Percentiles rank a stretch among this genome's conserved stretches.
phyloP scores from a whole-genome alignment of 2,888 invertebrate species.

The Perdita meconis region DNA sequence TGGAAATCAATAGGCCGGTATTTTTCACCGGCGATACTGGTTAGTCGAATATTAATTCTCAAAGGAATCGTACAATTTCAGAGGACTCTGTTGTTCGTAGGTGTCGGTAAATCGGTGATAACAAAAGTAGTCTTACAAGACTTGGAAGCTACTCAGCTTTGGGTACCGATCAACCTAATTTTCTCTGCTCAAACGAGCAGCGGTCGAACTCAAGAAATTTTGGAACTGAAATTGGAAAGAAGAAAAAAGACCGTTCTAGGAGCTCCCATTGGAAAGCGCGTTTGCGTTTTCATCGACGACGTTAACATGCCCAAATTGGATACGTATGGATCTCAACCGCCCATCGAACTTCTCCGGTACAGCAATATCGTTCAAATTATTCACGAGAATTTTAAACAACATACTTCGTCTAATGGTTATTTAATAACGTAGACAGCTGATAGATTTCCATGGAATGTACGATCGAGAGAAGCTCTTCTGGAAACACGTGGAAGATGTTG shows the following conservation, averaged over 20 bases:
- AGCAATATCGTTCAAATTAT: too few relatives aligned
- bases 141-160: constrained; percentile 87
- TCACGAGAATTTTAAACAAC: too few relatives aligned
- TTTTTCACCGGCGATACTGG: constrained; percentile 96
- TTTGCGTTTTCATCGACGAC: constrained; percentile 95
- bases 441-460: constrained; percentile 93
- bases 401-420: too few relatives aligned
- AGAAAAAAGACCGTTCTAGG: constrained; percentile 92
- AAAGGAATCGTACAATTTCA: background rate
- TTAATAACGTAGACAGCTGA: constrained; percentile 86
- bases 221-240: constrained; percentile 94
- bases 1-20: constrained; percentile 90
- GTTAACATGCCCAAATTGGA: constrained; percentile 96
- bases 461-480: constrained; percentile 95
- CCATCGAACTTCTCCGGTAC: constrained; percentile 93
- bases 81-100: constrained; percentile 83
- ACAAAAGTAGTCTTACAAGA: constrained; percentile 90
- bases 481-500: constrained; percentile 94
- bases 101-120: constrained; percentile 95
- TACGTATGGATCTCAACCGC: constrained; percentile 95
- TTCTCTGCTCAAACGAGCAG: constrained; percentile 97
- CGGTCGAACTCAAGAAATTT: constrained; percentile 92
- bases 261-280: constrained; percentile 92
- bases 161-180: constrained; percentile 92
- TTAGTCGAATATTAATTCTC: constrained; percentile 73